Base-by-base conservation (phyloP, 2,888 invertebrate species). In the Leucozona laternaria region DNA sequence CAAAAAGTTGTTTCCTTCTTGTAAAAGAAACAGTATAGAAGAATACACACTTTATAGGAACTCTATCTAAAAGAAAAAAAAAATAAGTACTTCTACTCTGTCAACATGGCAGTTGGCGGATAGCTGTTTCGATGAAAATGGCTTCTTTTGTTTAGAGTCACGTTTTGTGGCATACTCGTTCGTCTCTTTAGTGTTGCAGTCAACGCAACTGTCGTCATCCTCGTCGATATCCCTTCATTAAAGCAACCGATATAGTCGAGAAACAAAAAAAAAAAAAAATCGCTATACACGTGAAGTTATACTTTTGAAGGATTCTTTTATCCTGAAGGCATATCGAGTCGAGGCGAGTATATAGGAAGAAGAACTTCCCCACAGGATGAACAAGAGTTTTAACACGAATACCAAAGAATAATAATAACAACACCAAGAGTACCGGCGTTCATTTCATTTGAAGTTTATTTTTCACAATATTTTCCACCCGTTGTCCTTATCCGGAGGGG, bases 61-160 rank as follows among this genome's bases (percentile, higher is more conserved):
- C n/a, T 62, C 8, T 31, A 68, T 50, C 70, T 53, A n/a, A n/a
- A n/a, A n/a, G 2, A 4, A 28, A 28, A 7, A 6, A 31, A 57
- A 17, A 76, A 66, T 48, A 58, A 73, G 45, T 37, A 45, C 31
- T 45, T 82, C 10, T 58, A 60, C 78, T 87, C 87, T 88, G 85
- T 80, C 88, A 88, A 89, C 88, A 89, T 88, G 87, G 88, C 88
- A 88, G 89, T 88, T 88, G 85, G 70, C 80, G 88, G 86, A 86
- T 84, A 81, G 88, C 80, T 80, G 88, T 75, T 48, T 70, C 70
- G 66, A 86, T 62, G 34, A 88, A 88, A 89, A 88, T 89, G 83
- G 88, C 89, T 84, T 89, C 88, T 89, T 89, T 89, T 89, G 89
- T 89, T 88, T 88, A 87, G 85, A 78, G 88, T 89, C 89, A 89